Conservation (phyloP, 2,113 vertebrate genomes). For the Pseudois nayaur region DNA sequence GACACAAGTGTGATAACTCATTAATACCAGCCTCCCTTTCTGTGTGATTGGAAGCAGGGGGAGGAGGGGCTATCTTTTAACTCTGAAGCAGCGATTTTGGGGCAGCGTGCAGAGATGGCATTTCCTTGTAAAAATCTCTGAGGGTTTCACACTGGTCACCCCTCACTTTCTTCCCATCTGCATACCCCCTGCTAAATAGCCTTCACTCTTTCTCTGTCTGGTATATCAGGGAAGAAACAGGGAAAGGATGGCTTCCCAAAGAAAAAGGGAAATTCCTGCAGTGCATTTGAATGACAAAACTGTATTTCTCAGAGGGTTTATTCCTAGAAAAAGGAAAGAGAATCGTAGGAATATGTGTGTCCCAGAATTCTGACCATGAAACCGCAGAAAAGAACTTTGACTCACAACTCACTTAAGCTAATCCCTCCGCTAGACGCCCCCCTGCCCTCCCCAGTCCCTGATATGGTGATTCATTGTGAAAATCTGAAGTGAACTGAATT, state of each 20-base stretch:
- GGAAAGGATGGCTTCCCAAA: background rate
- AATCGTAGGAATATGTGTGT: background rate
- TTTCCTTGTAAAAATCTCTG: background rate
- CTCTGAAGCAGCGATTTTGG: background rate
- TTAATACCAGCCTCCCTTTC: background rate
- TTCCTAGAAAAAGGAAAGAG: background rate
- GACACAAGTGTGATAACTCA: background rate
- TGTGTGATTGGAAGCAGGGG: background rate
- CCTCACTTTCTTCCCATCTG: background rate
- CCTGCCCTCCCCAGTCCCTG: fast-evolving
- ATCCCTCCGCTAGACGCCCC: background rate
- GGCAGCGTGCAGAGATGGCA: background rate
- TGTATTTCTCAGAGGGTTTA: background rate
- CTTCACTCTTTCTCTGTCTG: background rate
- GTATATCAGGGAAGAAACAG: background rate
- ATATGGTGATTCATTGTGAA: constrained; percentile 45
- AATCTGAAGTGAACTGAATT: background rate
- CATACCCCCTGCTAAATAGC: background rate
- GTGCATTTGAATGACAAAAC: constrained; percentile 13
- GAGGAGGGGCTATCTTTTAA: background rate
- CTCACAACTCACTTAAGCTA: constrained; percentile 38
- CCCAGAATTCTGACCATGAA: constrained; percentile 12
- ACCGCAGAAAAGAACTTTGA: background rate
- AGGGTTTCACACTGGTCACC: background rate
- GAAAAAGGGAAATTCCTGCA: background rate